A percentile compares a stretch with the other conserved stretches of the same genome.
phyloP scores from a whole-genome alignment of 2,888 invertebrate species.

The Nomada goodeniana region DNA sequence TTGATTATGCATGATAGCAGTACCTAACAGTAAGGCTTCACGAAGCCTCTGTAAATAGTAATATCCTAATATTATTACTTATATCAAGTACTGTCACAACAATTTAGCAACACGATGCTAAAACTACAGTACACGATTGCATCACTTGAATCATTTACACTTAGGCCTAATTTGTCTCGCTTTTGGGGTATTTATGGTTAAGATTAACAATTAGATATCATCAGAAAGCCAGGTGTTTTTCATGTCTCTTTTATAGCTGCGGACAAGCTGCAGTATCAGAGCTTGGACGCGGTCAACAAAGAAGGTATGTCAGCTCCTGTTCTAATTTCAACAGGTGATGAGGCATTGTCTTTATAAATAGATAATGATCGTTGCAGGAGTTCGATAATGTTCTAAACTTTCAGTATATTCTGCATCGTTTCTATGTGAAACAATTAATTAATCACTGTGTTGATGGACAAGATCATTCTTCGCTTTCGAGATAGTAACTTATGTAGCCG shows the following conservation, averaged over 20 bases:
- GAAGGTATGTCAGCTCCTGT: conserved; percentile 86
- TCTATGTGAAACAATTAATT: not conserved
- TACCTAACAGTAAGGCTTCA: conserved; percentile 5
- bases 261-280: conserved; percentile 87
- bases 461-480: conserved; percentile 31
- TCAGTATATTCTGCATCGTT: not conserved
- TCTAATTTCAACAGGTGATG: conserved; percentile 43
- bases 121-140: conserved; percentile 1
- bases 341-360: conserved; percentile 28
- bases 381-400: conserved; percentile 3
- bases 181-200: conserved; percentile 31
- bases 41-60: conserved; percentile 25
- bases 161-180: not conserved
- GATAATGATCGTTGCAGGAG: conserved; percentile 25
- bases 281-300: conserved; percentile 88
- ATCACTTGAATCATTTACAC: not conserved
- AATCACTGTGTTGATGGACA: conserved; percentile 1
- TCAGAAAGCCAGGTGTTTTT: conserved; percentile 71
- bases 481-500: conserved; percentile 31
- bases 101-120: not conserved
- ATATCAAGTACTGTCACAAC: conserved; percentile 4
- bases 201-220: conserved; percentile 41
- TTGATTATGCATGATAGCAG: conserved; percentile 46
- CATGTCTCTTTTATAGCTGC: conserved; percentile 85
- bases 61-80: not conserved